Evolutionary conservation across 2,113 vertebrate genomes (phyloP), one percentile per base, ranked within the genome.

Genomic region (Dissostichus mawsoni): DNA sequence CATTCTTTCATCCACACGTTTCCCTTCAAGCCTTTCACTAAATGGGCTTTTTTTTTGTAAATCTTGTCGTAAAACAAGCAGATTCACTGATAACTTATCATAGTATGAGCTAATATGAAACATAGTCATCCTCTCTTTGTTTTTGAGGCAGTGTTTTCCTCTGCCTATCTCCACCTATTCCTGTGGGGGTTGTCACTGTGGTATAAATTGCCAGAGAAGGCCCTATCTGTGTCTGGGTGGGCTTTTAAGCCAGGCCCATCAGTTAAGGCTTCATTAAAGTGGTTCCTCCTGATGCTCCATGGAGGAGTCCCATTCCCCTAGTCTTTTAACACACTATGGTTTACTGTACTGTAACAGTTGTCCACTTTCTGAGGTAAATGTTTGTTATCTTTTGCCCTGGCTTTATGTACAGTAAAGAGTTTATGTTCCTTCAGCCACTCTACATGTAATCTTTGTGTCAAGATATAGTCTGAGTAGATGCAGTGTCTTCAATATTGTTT

Each of bases 211-310:
- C 69, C 85, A 70, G 68, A 81, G 87, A 80, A 87, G 83, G 83
- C 82, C 86, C 85, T 87, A 69, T 93, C 88, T 86, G 86, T 90
- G 51, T 90, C 74, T 91, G 92, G 92, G 90, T 93, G 90, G 93
- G 91, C 68, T 94, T 94, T 93, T 52, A 92, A 92, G 82, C 63
- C 75, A 17, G 76, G 84, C 95, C 94, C 92, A 95, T 95, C 95
- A 95, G 95, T 95, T 95, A 95, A 95, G 93, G 65, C 80, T 83
- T 91, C 87, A 92, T 92, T 92, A 94, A 93, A 94, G 87, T 81
- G 86, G 69, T 68, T 86, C 83, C 84, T 86, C 82, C 87, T 89
- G 90, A 87, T 69, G 79, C 81, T 80, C 18, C 70, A 47, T 11
- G 73, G 69, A 83, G 79, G 85, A 84, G 89, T 81, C 75, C 73